Evolutionary conservation across 2,797 vertebrate genomes (phyloP), one percentile per base, ranked within the genome.

Genomic region (Rousettus madagascariensis): DNA sequence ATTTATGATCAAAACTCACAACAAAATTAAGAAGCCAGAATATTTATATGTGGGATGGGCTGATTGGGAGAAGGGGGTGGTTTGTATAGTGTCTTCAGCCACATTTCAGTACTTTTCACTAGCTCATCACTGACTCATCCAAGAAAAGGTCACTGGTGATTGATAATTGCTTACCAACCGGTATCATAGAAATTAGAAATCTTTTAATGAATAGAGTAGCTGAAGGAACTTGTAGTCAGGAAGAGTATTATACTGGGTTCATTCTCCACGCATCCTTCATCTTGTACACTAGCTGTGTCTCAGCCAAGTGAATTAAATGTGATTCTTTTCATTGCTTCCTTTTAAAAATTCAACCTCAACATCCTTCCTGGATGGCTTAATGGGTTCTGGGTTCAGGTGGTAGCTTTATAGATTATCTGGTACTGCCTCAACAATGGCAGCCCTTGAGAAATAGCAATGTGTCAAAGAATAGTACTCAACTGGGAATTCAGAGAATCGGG

Each of bases 151-250:
- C 93, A 90, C 16, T 87, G 46, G 12, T 90, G 84, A 92, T 77
- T 91, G 89, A 91, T 94, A 95, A 95, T 61, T 92, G 49, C 78
- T 86, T 86, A 84, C 30, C 79, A 94, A 90, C 11, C 53, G 80
- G 16, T 92, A 24, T 89, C 51, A 75, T 5, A 95, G 61, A 92
- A 96, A 95, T 95, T 63, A 90, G 65, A 71, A 79, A 82, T 38
- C 4, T 92, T 90, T 95, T 84, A 75, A 65, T 91, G 59, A 91
- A 86, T 24, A 51, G 63, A 77, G n/a, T 63, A 69, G 24, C 68
- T 90, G 20, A 66, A 85, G 26, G 57, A 69, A 12, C 61, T 51
- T 85, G 22, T 28, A 63, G n/a, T 88, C 20, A 0, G 43, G 22
- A 53, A 80, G n/a, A 53, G 7, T 33, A 41, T 38, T 26, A 26